These are phyloP conservation scores for Babylonia areolata DNA, from an alignment of 1,140 invertebrate species.

Conservation along the genomic window DNA sequence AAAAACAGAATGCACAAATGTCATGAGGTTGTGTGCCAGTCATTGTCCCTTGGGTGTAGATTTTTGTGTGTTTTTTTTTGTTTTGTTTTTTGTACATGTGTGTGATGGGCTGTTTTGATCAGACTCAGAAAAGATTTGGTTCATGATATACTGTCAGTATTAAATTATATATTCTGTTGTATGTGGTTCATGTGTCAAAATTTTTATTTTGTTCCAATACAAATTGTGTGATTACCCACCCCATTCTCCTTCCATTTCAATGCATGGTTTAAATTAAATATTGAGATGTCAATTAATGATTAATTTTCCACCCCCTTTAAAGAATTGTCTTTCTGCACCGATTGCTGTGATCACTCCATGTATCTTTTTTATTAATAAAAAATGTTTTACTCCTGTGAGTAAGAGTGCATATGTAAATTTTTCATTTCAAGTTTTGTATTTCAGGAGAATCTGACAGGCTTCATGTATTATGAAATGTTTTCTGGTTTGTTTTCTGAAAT, in stretches of 20 bases:
- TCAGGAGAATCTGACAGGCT: neutral
- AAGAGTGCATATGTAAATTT: neutral
- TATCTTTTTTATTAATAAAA: slow-evolving; percentile 5
- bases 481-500: neutral
- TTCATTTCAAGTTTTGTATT: neutral
- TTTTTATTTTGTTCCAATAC: neutral
- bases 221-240: neutral
- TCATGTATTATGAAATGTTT: neutral
- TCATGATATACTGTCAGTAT: slow-evolving; percentile 1
- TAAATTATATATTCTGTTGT: neutral
- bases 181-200: too few species aligned
- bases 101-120: neutral
- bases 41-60: too few species aligned
- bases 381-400: too few species aligned
- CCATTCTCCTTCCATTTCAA: neutral
- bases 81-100: too few species aligned
- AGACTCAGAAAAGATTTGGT: neutral
- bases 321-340: neutral
- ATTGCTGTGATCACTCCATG: neutral
- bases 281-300: neutral
- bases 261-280: neutral
- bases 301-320: neutral
- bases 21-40: neutral
- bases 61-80: too few species aligned
- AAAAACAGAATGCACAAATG: neutral